Evolutionary conservation across 2,797 vertebrate species (phyloP).

Genomic region (Catostomus latipinnis): DNA sequence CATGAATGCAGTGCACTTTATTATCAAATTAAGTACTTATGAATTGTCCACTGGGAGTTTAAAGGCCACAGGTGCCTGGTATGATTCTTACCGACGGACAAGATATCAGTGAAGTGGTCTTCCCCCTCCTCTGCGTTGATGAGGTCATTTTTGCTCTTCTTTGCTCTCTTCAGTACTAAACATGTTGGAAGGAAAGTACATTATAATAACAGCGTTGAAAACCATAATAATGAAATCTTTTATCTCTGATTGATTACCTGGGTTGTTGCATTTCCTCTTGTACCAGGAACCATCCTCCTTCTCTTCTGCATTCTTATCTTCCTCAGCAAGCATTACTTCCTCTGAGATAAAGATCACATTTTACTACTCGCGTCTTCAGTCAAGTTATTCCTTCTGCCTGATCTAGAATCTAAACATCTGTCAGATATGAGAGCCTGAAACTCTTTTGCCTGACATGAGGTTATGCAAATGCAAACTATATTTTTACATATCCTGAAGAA

Average conservation of each 20-base stretch:
- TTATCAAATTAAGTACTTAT: too few species aligned
- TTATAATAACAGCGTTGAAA: not conserved
- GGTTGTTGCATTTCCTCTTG: constrained; percentile 75
- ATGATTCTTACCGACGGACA: constrained; percentile 88
- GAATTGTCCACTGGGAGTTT: not conserved
- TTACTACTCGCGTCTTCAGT: not conserved
- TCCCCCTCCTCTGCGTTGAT: constrained; percentile 95
- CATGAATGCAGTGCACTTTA: not conserved
- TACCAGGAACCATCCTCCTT: constrained; percentile 91
- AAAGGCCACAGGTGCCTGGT: not conserved
- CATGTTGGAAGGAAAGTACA: constrained; percentile 51
- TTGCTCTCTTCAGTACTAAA: constrained; percentile 92
- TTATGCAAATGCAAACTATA: not conserved
- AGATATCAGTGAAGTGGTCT: constrained; percentile 94
- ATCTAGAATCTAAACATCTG: constrained; percentile 28
- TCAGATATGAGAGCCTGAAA: constrained; percentile 16
- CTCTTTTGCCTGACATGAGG: not conserved
- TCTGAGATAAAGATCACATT: constrained; percentile 73
- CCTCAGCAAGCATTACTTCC: constrained; percentile 97
- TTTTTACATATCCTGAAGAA: not conserved
- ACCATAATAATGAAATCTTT: not conserved
- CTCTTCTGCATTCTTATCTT: constrained; percentile 93
- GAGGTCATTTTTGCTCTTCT: constrained; percentile 94
- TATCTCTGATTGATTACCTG: constrained; percentile 64
- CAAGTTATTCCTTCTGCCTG: not conserved